Evolutionary conservation across 2,113 vertebrate species (phyloP).

Genomic region (Grus americana): DNA sequence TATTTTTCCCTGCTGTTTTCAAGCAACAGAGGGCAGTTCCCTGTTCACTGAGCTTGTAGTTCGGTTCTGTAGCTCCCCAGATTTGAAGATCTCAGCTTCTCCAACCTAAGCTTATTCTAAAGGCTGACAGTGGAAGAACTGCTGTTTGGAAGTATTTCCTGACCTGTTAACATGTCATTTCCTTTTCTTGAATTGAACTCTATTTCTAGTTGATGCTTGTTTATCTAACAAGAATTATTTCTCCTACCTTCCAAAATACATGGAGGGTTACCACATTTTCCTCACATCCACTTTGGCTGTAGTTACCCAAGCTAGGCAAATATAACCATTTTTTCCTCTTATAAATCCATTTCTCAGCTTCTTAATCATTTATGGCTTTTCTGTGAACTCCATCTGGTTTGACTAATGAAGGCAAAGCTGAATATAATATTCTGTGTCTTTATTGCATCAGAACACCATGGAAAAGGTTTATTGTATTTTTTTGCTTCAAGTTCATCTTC

Average conservation of each 20-base stretch:
- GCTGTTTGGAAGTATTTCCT: not conserved
- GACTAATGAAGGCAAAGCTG: not conserved
- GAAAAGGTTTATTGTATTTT: not conserved
- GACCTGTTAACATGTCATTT: not conserved
- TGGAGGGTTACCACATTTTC: not conserved
- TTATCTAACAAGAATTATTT: slow-evolving; percentile 8
- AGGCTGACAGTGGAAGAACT: not conserved
- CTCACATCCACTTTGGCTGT: not conserved
- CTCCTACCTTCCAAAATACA: not conserved
- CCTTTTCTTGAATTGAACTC: not conserved
- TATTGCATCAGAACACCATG: not conserved
- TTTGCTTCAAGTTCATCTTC: not conserved
- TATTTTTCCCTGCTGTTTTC: not conserved
- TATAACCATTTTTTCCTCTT: not conserved
- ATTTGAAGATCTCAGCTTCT: not conserved
- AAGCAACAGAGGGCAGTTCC: not conserved
- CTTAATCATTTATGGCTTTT: not conserved
- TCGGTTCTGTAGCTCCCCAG: not conserved
- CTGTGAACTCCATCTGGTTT: not conserved
- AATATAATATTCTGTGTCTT: not conserved
- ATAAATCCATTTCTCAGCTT: not conserved
- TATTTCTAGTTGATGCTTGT: not conserved
- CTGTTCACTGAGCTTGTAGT: not conserved
- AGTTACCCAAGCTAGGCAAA: not conserved
- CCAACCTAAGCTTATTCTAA: not conserved